Conservation (phyloP, 2,888 invertebrate species). For the Holacanthella duospinosa region DNA sequence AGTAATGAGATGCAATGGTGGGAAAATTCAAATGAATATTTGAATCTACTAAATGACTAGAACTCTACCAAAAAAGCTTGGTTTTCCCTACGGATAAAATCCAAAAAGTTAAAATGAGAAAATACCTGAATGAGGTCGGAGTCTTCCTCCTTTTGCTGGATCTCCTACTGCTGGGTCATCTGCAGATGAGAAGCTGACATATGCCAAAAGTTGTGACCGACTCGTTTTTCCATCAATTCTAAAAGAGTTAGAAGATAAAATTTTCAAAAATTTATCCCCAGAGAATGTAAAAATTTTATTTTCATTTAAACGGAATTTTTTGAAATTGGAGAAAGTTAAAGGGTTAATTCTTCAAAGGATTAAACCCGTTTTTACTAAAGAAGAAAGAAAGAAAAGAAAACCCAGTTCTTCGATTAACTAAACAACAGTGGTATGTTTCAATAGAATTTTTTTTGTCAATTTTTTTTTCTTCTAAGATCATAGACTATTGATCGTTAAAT, state of each 20-base stretch:
- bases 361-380: background rate
- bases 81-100: too few relatives aligned
- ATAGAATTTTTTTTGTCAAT: background rate
- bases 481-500: background rate
- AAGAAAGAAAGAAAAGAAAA: too few relatives aligned
- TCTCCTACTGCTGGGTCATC: slow-evolving; percentile 49
- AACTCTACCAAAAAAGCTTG: too few relatives aligned
- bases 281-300: background rate
- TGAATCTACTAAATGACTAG: background rate
- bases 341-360: background rate
- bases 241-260: slow-evolving; percentile 7
- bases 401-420: background rate
- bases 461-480: background rate
- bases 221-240: slow-evolving; percentile 61
- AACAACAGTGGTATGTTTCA: background rate
- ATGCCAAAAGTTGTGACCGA: slow-evolving; percentile 64
- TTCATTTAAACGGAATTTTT: too few relatives aligned
- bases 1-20: too few relatives aligned
- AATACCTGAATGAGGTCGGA: slow-evolving; percentile 30
- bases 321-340: too few relatives aligned
- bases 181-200: slow-evolving; percentile 55
- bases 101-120: too few relatives aligned
- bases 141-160: slow-evolving; percentile 55
- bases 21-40: background rate
- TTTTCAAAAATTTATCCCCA: slow-evolving; percentile 8